These are phyloP conservation scores for Mallotus villosus DNA, from an alignment of 2,797 vertebrate species.

Conservation along the genomic window DNA sequence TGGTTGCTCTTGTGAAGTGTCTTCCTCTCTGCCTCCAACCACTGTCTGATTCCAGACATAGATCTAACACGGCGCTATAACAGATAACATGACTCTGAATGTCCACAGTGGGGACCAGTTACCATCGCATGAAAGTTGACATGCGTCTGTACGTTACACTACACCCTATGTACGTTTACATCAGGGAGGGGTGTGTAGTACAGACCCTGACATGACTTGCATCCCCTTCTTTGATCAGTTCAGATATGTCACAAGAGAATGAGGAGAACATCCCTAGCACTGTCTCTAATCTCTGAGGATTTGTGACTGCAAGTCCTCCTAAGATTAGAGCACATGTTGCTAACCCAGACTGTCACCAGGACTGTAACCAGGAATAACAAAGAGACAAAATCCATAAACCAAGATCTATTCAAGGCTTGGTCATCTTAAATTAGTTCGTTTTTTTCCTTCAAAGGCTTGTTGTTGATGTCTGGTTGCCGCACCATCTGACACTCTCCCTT, in stretches of 20 bases:
- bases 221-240: slow-evolving; percentile 26
- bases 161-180: no score
- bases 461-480: slow-evolving; percentile 56
- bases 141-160: no score
- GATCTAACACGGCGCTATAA: background rate
- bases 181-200: no score
- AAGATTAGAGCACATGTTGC: slow-evolving; percentile 9
- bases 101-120: no score
- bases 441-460: slow-evolving; percentile 49
- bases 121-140: no score
- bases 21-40: background rate
- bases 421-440: slow-evolving; percentile 36
- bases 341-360: slow-evolving; percentile 1
- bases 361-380: slow-evolving; percentile 16
- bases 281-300: slow-evolving; percentile 19
- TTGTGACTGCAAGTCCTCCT: slow-evolving; percentile 29
- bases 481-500: slow-evolving; percentile 56
- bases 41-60: background rate
- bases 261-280: slow-evolving; percentile 16
- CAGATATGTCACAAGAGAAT: slow-evolving; percentile 25
- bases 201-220: background rate
- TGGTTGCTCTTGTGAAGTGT: slow-evolving; percentile 2
- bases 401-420: slow-evolving; percentile 29
- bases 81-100: background rate
- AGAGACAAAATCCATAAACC: slow-evolving; percentile 18